These are phyloP conservation scores for Leptinotarsa defecta DNA, from an alignment of 1,140 invertebrate species.

Conservation along the genomic window DNA sequence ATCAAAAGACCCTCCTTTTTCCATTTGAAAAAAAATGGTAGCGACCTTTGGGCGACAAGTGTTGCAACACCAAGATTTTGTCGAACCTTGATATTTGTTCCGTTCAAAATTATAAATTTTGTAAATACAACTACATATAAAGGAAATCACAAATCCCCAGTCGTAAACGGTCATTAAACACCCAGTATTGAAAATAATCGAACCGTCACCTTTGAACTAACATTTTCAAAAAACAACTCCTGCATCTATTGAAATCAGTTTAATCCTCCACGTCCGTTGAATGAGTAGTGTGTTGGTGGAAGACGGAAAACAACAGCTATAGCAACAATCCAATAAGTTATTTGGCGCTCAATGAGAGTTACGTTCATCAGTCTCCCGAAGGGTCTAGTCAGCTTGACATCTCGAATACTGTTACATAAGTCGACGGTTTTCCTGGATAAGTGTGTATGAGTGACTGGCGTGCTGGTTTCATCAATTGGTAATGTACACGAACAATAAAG, in stretches of 20 bases:
- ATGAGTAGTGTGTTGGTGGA: background rate
- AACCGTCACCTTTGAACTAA: no score
- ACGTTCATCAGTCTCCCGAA: background rate
- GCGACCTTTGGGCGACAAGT: no score
- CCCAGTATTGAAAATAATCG: no score
- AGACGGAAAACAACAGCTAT: constrained; percentile 2
- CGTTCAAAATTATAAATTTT: no score
- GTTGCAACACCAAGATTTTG: no score
- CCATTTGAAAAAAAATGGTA: no score
- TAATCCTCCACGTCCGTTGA: background rate
- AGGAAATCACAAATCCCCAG: no score
- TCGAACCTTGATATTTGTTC: no score
- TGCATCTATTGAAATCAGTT: background rate
- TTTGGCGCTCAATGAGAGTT: background rate
- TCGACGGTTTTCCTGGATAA: background rate
- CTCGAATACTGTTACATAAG: constrained; percentile 1
- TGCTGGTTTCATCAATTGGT: constrained; percentile 5
- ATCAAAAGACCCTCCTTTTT: no score
- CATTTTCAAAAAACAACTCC: no score
- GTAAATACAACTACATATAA: no score
- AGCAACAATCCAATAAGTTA: background rate
- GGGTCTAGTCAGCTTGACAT: background rate
- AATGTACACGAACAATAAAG: background rate
- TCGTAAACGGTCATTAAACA: no score
- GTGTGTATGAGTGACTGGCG: background rate